A percentile compares a stretch with the other conserved stretches of the same genome.
These are phyloP conservation scores for Myotis findleyi DNA, from an alignment of 2,797 vertebrate genomes.

Conservation along the genomic window DNA sequence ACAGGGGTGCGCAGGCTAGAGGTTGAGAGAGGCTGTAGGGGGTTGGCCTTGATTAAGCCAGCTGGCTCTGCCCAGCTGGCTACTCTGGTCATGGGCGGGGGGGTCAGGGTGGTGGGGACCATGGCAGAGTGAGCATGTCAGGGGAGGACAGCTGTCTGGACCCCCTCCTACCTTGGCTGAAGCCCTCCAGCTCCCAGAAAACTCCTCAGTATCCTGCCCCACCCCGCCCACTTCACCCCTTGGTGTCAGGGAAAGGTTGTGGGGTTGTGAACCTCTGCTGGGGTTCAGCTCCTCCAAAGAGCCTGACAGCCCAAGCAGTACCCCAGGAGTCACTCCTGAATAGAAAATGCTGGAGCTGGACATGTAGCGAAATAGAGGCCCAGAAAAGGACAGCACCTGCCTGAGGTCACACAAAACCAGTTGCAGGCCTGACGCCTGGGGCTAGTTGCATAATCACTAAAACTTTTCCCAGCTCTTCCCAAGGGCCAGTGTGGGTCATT, in stretches of 20 bases:
- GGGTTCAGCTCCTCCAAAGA: neutral
- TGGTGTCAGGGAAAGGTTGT: neutral
- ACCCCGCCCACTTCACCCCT: neutral
- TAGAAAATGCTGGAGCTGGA: neutral
- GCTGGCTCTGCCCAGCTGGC: neutral
- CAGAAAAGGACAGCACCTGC: neutral
- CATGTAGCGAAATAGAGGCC: neutral
- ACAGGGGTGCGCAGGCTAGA: neutral
- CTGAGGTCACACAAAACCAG: too few relatives aligned
- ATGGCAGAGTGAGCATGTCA: neutral
- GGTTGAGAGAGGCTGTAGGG: neutral
- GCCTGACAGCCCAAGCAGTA: neutral
- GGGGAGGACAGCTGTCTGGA: neutral
- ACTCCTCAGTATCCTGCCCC: neutral
- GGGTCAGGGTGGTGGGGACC: neutral
- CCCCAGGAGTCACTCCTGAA: neutral
- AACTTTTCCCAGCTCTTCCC: neutral
- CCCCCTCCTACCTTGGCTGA: neutral
- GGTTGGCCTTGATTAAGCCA: neutral
- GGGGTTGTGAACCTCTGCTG: too few relatives aligned
- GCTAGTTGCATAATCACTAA: neutral
- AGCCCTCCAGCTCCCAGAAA: neutral
- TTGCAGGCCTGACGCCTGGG: neutral
- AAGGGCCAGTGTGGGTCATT: too few relatives aligned
- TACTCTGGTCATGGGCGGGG: neutral